Evolutionary conservation across 2,888 invertebrate species (phyloP).

Genomic region (Smittia sp.): DNA sequence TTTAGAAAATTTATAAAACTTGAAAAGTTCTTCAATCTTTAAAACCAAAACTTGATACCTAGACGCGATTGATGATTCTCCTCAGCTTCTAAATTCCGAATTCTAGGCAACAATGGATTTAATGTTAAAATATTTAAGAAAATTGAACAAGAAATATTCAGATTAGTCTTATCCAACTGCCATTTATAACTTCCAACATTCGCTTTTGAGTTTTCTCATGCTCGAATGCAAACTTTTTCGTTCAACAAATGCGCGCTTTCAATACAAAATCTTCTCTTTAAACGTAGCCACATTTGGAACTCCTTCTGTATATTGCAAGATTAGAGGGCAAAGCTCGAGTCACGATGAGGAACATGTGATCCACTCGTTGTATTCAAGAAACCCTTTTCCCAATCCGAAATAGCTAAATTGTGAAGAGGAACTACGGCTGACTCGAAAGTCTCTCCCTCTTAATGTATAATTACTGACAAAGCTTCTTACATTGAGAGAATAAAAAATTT

Average conservation of each 20-base stretch:
- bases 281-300: too few species aligned
- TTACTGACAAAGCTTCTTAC: constrained; percentile 36
- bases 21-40: too few species aligned
- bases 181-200: constrained; percentile 3
- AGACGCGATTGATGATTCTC: too few species aligned
- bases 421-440: background rate
- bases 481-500: constrained; percentile 32
- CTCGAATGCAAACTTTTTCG: background rate
- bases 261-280: too few species aligned
- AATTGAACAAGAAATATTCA: background rate
- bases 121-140: background rate
- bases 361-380: too few species aligned
- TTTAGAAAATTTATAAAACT: too few species aligned
- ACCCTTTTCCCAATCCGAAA: background rate
- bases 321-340: too few species aligned
- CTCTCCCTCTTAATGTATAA: constrained; percentile 27
- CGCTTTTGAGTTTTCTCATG: background rate
- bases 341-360: too few species aligned
- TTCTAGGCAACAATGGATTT: background rate
- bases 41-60: too few species aligned
- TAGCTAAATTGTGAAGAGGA: background rate
- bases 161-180: background rate
- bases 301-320: too few species aligned
- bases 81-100: background rate
- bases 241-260: too few species aligned